Evolutionary conservation across 64 coral and sea anemone species (phyloP).

Genomic region (Pocillopora damicornis): DNA sequence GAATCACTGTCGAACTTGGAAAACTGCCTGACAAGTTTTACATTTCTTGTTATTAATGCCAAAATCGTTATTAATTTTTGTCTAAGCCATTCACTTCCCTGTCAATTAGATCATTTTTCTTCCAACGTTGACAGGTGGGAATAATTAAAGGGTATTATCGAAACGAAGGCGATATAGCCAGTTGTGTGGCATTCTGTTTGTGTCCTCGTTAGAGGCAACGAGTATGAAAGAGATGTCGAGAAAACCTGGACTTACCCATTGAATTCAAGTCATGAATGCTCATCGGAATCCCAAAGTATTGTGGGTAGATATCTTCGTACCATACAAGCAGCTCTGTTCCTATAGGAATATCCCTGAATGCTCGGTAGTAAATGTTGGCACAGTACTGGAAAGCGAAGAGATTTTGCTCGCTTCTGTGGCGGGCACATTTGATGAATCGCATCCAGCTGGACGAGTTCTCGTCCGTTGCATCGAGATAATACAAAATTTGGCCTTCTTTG

Average conservation of each 20-base stretch:
- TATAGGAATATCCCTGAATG: constrained; percentile 71
- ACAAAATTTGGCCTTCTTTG: constrained; percentile 49
- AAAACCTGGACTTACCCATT: background rate
- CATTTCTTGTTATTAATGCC: too few species aligned
- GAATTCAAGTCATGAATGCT: constrained; percentile 40
- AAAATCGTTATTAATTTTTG: too few species aligned
- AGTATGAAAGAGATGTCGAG: background rate
- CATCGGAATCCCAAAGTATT: constrained; percentile 69
- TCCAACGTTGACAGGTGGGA: too few species aligned
- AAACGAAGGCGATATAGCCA: too few species aligned
- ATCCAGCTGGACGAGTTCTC: constrained; percentile 76
- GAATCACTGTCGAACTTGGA: background rate
- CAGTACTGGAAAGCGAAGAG: constrained; percentile 72
- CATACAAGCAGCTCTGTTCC: constrained; percentile 73
- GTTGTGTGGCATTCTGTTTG: too few species aligned
- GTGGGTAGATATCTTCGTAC: constrained; percentile 73
- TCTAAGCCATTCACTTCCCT: too few species aligned
- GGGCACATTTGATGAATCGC: constrained; percentile 77
- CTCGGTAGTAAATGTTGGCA: constrained; percentile 68
- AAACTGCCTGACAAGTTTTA: too few species aligned
- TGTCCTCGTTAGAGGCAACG: background rate
- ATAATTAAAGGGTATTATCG: too few species aligned
- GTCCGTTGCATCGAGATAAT: constrained; percentile 65
- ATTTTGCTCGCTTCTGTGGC: constrained; percentile 72
- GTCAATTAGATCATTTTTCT: too few species aligned